Percentiles rank a stretch among this genome's conserved stretches.
phyloP scores from a whole-genome alignment of 2,113 vertebrate genomes.

The Zingel zingel region DNA sequence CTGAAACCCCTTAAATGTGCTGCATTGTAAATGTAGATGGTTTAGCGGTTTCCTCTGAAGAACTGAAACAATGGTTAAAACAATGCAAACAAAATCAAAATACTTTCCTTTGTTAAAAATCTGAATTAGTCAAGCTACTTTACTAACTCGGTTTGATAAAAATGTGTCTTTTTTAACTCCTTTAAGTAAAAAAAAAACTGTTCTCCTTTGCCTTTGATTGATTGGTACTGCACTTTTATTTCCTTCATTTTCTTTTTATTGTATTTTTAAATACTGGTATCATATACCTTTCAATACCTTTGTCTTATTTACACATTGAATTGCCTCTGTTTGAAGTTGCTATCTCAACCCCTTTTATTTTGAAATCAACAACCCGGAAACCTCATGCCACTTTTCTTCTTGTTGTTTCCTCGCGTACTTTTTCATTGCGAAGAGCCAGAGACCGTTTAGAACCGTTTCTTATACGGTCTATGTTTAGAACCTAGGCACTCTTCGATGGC shows the following conservation, averaged over 20 bases:
- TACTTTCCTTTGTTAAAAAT: constrained; percentile 6
- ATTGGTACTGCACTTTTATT: neutral
- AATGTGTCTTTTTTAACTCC: neutral
- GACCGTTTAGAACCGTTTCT: no score
- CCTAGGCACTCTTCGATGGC: constrained; percentile 76
- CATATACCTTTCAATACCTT: neutral
- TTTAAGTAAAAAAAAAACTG: neutral
- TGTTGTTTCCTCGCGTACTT: neutral
- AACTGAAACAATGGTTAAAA: neutral
- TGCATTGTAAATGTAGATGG: neutral
- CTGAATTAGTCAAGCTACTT: neutral
- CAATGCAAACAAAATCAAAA: neutral
- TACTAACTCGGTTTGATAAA: neutral
- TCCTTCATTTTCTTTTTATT: neutral
- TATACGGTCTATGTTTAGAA: no score
- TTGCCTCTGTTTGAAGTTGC: neutral
- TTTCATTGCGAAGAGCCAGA: no score
- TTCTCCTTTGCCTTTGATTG: neutral
- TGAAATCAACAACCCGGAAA: constrained; percentile 57
- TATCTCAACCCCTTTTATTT: neutral
- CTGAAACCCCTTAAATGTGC: neutral
- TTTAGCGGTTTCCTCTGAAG: neutral
- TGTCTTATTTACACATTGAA: neutral
- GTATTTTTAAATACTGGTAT: neutral
- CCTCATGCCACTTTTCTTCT: neutral